These are phyloP conservation scores for Torymus texanus DNA, from an alignment of 2,888 invertebrate species.

Conservation along the genomic window DNA sequence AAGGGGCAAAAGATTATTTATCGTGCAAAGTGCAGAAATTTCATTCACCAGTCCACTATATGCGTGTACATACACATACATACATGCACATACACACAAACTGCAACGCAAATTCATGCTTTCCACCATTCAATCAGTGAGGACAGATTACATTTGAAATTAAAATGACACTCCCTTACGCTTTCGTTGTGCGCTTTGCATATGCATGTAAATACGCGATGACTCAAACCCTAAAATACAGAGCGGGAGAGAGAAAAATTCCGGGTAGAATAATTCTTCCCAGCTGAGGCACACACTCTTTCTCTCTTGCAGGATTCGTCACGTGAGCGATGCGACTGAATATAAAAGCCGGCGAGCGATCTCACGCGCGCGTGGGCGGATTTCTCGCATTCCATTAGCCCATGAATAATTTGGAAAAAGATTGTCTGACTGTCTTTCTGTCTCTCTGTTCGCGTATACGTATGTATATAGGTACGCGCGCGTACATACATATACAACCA, in stretches of 20 bases:
- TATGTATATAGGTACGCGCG: too few species aligned
- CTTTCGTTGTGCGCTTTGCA: neutral
- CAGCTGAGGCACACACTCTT: neutral
- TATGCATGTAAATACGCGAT: too few species aligned
- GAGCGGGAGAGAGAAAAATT: neutral
- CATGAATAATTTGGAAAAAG: constrained; percentile 53
- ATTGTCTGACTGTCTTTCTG: neutral
- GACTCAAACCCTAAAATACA: too few species aligned
- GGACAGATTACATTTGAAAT: constrained; percentile 38
- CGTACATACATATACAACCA: neutral
- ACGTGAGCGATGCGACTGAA: constrained; percentile 12
- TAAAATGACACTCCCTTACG: constrained; percentile 17
- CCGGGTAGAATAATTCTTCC: neutral
- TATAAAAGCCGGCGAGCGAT: constrained; percentile 38
- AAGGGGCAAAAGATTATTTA: too few species aligned
- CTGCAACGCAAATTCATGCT: too few species aligned
- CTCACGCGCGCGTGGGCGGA: constrained; percentile 41
- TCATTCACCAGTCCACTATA: too few species aligned
- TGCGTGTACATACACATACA: too few species aligned
- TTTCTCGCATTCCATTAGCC: constrained; percentile 50
- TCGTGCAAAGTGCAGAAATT: too few species aligned
- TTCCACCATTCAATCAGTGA: constrained; percentile 10
- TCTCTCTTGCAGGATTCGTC: neutral
- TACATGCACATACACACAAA: too few species aligned
- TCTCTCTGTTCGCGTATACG: too few species aligned